A percentile compares a stretch with the other conserved stretches of the same genome.
Conservation (phyloP, 1,140 invertebrate genomes). For the Heliconius nattereri region DNA sequence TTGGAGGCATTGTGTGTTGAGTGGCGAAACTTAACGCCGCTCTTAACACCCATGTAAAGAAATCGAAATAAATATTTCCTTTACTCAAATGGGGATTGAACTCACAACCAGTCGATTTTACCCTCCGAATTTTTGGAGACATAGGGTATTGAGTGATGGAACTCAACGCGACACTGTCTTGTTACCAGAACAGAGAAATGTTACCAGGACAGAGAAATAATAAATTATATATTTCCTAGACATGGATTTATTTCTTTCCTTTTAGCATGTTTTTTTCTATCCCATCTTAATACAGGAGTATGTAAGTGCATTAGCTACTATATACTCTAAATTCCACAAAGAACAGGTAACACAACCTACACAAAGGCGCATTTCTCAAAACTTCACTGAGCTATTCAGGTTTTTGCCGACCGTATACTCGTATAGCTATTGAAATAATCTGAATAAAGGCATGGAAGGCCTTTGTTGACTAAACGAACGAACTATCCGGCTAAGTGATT, state of each 20-base stretch:
- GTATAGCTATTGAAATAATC: conserved; percentile 21
- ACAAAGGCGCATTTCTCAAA: not conserved
- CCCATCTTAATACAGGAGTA: not conserved
- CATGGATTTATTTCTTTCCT: no score
- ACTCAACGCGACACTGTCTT: no score
- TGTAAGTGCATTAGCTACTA: not conserved
- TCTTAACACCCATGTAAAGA: accelerated
- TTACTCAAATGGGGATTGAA: no score
- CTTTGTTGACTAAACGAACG: conserved; percentile 20
- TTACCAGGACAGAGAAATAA: no score
- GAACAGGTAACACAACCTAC: not conserved
- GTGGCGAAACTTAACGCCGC: no score
- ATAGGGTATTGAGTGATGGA: no score
- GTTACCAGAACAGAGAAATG: no score
- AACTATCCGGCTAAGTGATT: conserved; percentile 19
- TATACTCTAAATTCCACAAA: not conserved
- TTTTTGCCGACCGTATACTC: not conserved
- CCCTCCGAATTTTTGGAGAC: no score
- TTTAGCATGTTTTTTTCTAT: not conserved
- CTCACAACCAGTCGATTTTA: no score
- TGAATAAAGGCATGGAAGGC: conserved; percentile 22
- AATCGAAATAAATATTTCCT: no score
- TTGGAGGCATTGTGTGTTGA: no score
- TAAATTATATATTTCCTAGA: no score
- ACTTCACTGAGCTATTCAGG: not conserved